Percentiles rank a stretch among this genome's conserved stretches.
Conservation (phyloP, 1,140 invertebrate genomes). For the Samia ricini region DNA sequence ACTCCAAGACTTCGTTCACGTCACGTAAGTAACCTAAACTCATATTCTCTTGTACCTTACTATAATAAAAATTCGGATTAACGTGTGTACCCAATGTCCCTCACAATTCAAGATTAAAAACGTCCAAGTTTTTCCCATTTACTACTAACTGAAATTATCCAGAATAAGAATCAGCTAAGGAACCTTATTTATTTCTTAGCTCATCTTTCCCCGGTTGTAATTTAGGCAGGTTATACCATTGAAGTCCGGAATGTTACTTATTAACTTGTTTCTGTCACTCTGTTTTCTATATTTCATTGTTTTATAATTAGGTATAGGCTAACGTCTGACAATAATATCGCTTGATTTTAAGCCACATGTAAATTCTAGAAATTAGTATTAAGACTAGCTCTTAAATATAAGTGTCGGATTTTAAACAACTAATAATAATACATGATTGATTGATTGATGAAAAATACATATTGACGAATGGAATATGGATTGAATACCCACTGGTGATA, state of each 20-base stretch:
- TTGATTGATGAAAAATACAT: too few relatives aligned
- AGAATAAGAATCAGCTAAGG: conserved; percentile 29
- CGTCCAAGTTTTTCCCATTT: conserved; percentile 33
- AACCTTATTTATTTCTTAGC: conserved; percentile 36
- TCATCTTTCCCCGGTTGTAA: conserved; percentile 24
- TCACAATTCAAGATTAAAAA: conserved; percentile 29
- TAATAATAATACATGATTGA: too few relatives aligned
- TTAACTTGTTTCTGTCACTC: neutral
- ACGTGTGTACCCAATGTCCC: neutral
- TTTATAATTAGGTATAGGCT: too few relatives aligned
- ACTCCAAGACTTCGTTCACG: neutral
- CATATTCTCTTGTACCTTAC: neutral
- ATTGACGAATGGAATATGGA: too few relatives aligned
- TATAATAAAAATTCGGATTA: neutral
- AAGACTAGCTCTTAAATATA: too few relatives aligned
- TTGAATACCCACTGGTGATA: too few relatives aligned
- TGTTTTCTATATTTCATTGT: neutral
- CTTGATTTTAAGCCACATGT: too few relatives aligned
- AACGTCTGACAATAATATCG: too few relatives aligned
- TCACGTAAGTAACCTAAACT: neutral
- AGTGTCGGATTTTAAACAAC: too few relatives aligned
- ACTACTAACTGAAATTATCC: conserved; percentile 38
- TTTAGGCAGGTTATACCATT: conserved; percentile 39
- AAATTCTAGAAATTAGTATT: too few relatives aligned
- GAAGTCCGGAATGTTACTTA: neutral